phyloP scores from a whole-genome alignment of 2,888 invertebrate species.

The Campoplex capitator region DNA sequence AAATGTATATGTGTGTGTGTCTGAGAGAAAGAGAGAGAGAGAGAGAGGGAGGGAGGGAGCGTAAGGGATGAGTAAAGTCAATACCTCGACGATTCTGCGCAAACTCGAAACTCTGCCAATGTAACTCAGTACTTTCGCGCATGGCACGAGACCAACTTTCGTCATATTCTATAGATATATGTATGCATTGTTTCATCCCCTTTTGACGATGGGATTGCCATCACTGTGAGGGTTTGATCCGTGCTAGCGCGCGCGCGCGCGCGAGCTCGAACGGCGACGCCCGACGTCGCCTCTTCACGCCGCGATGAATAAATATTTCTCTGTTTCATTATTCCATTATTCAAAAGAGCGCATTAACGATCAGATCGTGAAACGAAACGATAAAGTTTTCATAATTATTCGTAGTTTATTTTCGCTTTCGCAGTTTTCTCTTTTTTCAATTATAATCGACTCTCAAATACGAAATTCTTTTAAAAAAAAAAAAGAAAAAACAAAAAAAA shows the following conservation, averaged over 20 bases:
- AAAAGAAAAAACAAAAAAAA: neutral
- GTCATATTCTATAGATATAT: slow-evolving; percentile 9
- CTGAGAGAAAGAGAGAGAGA: neutral
- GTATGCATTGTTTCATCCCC: slow-evolving; percentile 19
- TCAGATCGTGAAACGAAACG: neutral
- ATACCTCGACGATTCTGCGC: slow-evolving; percentile 79
- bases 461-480: too few relatives aligned
- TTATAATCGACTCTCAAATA: too few relatives aligned
- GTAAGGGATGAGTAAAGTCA: slow-evolving; percentile 79
- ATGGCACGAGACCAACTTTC: slow-evolving; percentile 70
- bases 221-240: slow-evolving; percentile 31
- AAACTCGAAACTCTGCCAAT: slow-evolving; percentile 79
- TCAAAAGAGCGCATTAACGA: neutral
- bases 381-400: neutral
- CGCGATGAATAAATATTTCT: neutral
- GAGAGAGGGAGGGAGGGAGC: slow-evolving; percentile 30
- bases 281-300: slow-evolving; percentile 43
- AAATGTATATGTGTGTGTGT: slow-evolving; percentile 11
- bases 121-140: slow-evolving; percentile 73
- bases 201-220: slow-evolving; percentile 16
- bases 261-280: slow-evolving; percentile 57
- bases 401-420: neutral
- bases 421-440: neutral
- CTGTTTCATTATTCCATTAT: neutral
- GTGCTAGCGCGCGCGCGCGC: slow-evolving; percentile 42